Percentiles rank a stretch among this genome's conserved stretches.
Conservation (phyloP, 30 jellyfish, hydroid and myxozoan species). For the Mastigias papua region DNA sequence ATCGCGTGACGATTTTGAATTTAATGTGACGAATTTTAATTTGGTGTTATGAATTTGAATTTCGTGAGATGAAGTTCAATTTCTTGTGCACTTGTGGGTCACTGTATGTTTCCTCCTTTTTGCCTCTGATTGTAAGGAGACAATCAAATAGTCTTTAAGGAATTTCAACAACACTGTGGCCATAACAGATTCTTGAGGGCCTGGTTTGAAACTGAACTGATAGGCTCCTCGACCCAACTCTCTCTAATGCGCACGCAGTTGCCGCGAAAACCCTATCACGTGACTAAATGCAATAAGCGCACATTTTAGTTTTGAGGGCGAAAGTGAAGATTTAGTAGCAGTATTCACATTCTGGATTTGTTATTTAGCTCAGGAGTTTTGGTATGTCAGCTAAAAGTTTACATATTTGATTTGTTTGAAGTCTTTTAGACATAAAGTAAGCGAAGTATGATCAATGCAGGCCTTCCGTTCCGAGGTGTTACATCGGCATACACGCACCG, state of each 20-base stretch:
- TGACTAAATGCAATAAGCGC: constrained; percentile 86
- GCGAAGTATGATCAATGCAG: not conserved
- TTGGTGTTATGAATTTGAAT: too few relatives aligned
- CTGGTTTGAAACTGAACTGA: not conserved
- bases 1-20: too few relatives aligned
- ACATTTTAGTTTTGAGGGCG: constrained; percentile 82
- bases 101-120: too few relatives aligned
- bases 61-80: too few relatives aligned
- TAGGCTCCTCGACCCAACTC: constrained; percentile 41
- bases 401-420: not conserved
- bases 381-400: constrained; percentile 44
- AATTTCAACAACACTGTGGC: not conserved
- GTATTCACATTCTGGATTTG: constrained; percentile 57
- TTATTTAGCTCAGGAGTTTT: constrained; percentile 61
- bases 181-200: constrained; percentile 28
- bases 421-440: not conserved
- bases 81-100: too few relatives aligned
- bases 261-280: constrained; percentile 91
- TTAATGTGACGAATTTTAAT: too few relatives aligned
- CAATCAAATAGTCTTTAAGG: too few relatives aligned
- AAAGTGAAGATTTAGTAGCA: constrained; percentile 70
- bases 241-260: constrained; percentile 69
- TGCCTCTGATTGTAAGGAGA: too few relatives aligned
- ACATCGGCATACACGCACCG: not conserved
- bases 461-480: not conserved